Base-by-base conservation (phyloP, 2,797 vertebrate species). In the Tenualosa thibaudeaui region DNA sequence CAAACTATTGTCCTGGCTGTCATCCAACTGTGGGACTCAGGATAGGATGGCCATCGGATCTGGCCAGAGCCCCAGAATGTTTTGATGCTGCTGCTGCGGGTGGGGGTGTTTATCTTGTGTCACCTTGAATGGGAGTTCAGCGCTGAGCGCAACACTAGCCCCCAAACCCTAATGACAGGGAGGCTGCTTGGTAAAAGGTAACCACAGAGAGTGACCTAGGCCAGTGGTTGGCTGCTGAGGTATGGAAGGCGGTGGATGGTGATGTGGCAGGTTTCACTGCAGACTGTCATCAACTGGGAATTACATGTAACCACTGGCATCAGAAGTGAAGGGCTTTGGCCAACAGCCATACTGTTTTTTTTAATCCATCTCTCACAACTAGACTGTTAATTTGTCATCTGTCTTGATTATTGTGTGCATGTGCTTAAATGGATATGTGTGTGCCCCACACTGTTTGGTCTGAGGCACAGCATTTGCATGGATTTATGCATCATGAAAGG, bases 181-280 rank as follows among this genome's bases (percentile, higher is more conserved):
- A 7, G 37, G 4, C 15, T 43, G 37, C 17, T 43, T 78, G 37
- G 37, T 75, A 17, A 12, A 75, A 17, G 37, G 68, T 75, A 17
- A 43, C 68, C 68, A 17, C 31, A 5, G 15, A 40, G 68, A 40
- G 2, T 40, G 71, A 46, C 19, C 40, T 78, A 46, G 40, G 71
- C 37, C 40, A 19, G 58, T 78, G 71, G 71, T 22, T 62, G 17
- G 71, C 83, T 81, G 31, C 62, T 50, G 75, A 22, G 86, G n/a
- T 85, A 43, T 86, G 51, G 31, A 5, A 54, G 82, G 60, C 49
- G 68, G 31, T 24, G 78, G 7, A 81, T 46, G 24, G 54, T 81
- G 71, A 83, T 75, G 78, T 50, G 51, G 58, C 68, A 43, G 40
- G 19, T 60, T 81, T 60, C 53, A 51, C 22, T 26, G 5, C 62